Conservation (phyloP, 2,888 invertebrate species). For the Epirrhoe tristata region DNA sequence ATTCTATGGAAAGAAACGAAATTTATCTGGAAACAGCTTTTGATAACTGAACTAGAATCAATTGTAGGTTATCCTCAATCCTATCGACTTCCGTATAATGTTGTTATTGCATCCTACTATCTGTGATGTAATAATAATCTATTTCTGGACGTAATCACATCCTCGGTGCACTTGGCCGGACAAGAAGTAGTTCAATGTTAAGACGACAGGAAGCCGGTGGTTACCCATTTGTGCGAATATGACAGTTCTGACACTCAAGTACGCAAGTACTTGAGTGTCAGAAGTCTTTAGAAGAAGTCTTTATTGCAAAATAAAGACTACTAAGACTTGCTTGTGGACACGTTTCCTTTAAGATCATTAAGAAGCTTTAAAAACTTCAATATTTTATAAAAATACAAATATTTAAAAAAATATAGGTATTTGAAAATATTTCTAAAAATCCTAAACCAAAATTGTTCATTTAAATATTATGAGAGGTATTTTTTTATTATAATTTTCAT, state of each 20-base stretch:
- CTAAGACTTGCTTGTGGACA: background rate
- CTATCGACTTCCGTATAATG: constrained; percentile 11
- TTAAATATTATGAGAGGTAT: too few relatives aligned
- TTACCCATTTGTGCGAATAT: constrained; percentile 80
- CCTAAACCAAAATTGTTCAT: too few relatives aligned
- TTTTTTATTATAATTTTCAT: too few relatives aligned
- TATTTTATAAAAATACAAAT: too few relatives aligned
- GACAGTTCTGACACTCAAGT: constrained; percentile 43
- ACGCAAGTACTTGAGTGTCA: too few relatives aligned
- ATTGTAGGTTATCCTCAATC: constrained; percentile 4
- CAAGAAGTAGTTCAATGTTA: constrained; percentile 82
- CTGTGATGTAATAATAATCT: constrained; percentile 55
- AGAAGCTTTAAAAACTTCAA: too few relatives aligned
- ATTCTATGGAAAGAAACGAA: too few relatives aligned
- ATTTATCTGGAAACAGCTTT: background rate
- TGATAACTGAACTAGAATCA: constrained; percentile 9
- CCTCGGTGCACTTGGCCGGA: constrained; percentile 81
- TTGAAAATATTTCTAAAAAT: too few relatives aligned
- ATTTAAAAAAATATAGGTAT: too few relatives aligned
- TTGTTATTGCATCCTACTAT: constrained; percentile 22
- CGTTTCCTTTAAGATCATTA: too few relatives aligned
- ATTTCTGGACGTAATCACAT: constrained; percentile 73
- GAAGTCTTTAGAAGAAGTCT: too few relatives aligned
- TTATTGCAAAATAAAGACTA: too few relatives aligned
- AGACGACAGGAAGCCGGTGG: constrained; percentile 69